Evolutionary conservation across 1,140 invertebrate genomes (phyloP), one percentile per base, ranked within the genome.

Genomic region (Pectinophora gossypiella): DNA sequence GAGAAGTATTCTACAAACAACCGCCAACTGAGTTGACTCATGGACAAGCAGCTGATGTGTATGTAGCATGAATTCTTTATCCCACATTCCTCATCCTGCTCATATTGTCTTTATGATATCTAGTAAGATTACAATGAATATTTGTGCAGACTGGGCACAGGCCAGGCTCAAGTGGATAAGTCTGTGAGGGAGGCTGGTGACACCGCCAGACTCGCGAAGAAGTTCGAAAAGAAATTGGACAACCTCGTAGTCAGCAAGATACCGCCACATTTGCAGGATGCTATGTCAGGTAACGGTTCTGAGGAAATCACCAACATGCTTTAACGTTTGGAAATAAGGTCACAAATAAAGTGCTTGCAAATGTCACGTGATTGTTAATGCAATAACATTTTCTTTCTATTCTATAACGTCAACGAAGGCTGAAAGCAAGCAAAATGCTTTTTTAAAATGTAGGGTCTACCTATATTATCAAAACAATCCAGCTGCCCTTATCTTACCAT

Each of bases 251-350:
- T 15, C 4, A 64, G 64, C n/a, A 40, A n/a, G 1, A 82, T 78
- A 19, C 73, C 76, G 5, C 7, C 35, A 0, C 18, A 70, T 0
- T 61, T 83, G 61, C 12, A 56, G 15, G 82, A 83, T 22, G 42
- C 64, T 1, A 85, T 85, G 79, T 71, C 78, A 77, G 82, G 79
- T 85, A n/a, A n/a, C n/a, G n/a, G n/a, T n/a, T n/a, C n/a, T n/a
- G n/a, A n/a, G n/a, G n/a, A n/a, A n/a, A n/a, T n/a, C n/a, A n/a
- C n/a, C n/a, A n/a, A n/a, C n/a, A n/a, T n/a, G n/a, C n/a, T n/a
- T n/a, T n/a, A n/a, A n/a, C n/a, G n/a, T n/a, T n/a, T n/a, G n/a
- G n/a, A n/a, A n/a, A n/a, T n/a, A n/a, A n/a, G n/a, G n/a, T n/a
- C n/a, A n/a, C n/a, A n/a, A n/a, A n/a, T n/a, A n/a, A n/a, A n/a